Evolutionary conservation across 2,888 invertebrate genomes (phyloP).

Genomic region (Lithophane leautieri): DNA sequence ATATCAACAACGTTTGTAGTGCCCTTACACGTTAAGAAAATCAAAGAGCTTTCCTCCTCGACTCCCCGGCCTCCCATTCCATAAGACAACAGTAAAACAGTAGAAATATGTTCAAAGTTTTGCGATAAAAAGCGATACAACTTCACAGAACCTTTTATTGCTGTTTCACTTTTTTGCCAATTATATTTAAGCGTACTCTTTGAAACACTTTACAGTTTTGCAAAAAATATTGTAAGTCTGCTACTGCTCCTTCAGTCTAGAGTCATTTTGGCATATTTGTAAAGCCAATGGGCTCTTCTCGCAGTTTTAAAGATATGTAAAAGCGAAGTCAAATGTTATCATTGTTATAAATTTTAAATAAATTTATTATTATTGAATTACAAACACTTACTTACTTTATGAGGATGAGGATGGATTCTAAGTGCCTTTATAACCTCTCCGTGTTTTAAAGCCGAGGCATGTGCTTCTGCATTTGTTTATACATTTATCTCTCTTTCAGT

Average conservation of each 20-base stretch:
- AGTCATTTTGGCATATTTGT: background rate
- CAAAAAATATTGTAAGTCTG: background rate
- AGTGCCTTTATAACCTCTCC: background rate
- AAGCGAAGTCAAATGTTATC: background rate
- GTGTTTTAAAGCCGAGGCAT: background rate
- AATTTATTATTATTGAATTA: no score
- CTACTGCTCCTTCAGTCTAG: background rate
- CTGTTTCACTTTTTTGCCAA: slow-evolving; percentile 22
- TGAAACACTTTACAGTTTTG: background rate
- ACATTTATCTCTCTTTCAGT: background rate
- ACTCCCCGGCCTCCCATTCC: slow-evolving; percentile 47
- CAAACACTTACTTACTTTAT: no score
- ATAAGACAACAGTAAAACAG: slow-evolving; percentile 50
- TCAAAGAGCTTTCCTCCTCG: slow-evolving; percentile 19
- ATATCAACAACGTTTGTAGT: background rate
- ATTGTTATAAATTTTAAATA: no score
- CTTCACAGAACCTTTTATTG: slow-evolving; percentile 53
- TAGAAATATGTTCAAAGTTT: slow-evolving; percentile 65
- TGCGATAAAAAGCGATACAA: slow-evolving; percentile 65
- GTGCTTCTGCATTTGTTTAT: background rate
- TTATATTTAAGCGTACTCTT: background rate
- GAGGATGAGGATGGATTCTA: background rate
- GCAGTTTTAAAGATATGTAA: background rate
- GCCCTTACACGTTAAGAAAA: background rate
- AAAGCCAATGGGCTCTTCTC: background rate